These are phyloP conservation scores for Suillia variegata DNA, from an alignment of 2,888 invertebrate species.

Conservation along the genomic window DNA sequence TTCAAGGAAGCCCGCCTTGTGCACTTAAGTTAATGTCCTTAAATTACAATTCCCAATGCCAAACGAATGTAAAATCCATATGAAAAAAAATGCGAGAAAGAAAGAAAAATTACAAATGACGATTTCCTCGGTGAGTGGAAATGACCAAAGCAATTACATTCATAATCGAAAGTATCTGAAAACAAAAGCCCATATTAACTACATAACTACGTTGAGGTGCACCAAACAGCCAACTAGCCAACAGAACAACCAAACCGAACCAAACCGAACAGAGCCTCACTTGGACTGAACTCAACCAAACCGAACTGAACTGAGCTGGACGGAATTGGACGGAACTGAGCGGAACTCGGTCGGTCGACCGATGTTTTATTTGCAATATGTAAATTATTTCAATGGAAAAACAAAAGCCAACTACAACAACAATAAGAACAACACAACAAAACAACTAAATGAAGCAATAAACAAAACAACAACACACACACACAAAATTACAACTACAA, in stretches of 20 bases:
- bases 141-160: conserved; percentile 25
- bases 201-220: no score
- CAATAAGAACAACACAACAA: conserved; percentile 22
- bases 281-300: background rate
- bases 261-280: background rate
- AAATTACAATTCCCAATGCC: conserved; percentile 11
- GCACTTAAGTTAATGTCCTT: conserved; percentile 3
- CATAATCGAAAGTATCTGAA: conserved; percentile 24
- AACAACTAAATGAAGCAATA: conserved; percentile 23
- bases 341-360: background rate
- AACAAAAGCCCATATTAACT: conserved; percentile 24
- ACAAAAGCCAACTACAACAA: conserved; percentile 27
- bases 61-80: background rate
- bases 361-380: conserved; percentile 37
- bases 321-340: background rate
- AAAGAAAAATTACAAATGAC: conserved; percentile 21
- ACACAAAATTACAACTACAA: background rate
- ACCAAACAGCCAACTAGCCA: no score
- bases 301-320: background rate
- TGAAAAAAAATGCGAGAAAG: conserved; percentile 2
- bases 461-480: conserved; percentile 13
- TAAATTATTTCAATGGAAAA: conserved; percentile 51
- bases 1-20: background rate
- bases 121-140: conserved; percentile 23
- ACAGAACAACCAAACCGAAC: background rate